Conservation (phyloP, 1,140 invertebrate species). For the Scylla paramamosain region DNA sequence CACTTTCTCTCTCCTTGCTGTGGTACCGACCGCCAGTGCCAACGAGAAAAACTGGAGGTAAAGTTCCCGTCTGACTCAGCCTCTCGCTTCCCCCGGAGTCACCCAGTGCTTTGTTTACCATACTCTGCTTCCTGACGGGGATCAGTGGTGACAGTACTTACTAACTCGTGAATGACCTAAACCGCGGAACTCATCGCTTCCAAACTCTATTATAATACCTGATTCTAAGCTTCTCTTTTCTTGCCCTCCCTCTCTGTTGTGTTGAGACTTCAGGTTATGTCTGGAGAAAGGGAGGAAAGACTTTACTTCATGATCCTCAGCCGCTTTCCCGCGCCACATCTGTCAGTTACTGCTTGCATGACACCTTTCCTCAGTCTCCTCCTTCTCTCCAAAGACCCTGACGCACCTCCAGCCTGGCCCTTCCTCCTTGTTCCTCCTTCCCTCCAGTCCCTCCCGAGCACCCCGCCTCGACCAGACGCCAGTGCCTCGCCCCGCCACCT, state of each 20-base stretch:
- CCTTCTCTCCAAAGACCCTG: neutral
- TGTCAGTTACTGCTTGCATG: no score
- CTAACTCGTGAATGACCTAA: slow-evolving; percentile 8
- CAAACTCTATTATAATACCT: neutral
- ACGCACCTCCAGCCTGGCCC: neutral
- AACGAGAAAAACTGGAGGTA: slow-evolving; percentile 71
- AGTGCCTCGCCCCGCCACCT: neutral
- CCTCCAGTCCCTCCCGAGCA: neutral
- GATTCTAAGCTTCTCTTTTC: neutral
- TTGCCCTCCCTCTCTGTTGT: no score
- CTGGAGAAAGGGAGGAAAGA: no score
- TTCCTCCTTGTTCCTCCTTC: neutral
- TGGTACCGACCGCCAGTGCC: slow-evolving; percentile 51
- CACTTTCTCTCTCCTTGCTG: slow-evolving; percentile 42
- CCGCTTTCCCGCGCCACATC: no score
- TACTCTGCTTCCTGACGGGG: slow-evolving; percentile 6
- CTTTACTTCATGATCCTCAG: no score
- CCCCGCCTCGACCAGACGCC: neutral
- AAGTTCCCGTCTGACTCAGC: slow-evolving; percentile 28
- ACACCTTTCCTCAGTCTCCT: neutral
- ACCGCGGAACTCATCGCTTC: neutral
- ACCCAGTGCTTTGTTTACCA: neutral
- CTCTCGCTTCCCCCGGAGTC: neutral
- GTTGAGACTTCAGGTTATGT: no score
- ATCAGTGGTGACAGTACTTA: neutral